Percentiles rank a stretch among this genome's conserved stretches.
phyloP scores from a whole-genome alignment of 2,797 vertebrate species.

The Argya squamiceps region DNA sequence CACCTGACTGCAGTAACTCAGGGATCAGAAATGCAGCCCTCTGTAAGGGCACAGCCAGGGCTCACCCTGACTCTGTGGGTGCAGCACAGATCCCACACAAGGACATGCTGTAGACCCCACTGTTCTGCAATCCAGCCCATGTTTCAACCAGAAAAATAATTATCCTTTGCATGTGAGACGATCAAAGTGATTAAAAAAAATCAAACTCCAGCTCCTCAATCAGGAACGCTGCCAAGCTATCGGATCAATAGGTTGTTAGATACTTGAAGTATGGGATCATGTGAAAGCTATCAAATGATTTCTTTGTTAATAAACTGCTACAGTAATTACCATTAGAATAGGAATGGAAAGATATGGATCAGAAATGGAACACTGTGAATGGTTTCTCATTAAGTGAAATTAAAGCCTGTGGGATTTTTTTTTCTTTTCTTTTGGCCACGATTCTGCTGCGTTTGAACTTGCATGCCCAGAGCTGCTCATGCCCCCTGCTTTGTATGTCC shows the following conservation, averaged over 20 bases:
- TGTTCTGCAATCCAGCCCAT: not conserved
- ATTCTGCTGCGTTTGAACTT: rapidly evolving
- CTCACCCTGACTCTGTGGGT: not conserved
- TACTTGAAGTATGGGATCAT: slow-evolving; percentile 38
- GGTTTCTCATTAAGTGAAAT: slow-evolving; percentile 58
- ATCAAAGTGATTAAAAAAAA: not conserved
- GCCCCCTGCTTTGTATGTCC: not conserved
- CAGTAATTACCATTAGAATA: slow-evolving; percentile 52
- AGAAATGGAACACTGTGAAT: slow-evolving; percentile 26
- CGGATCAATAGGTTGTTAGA: slow-evolving; percentile 58
- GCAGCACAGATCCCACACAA: not conserved
- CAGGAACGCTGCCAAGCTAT: slow-evolving; percentile 20
- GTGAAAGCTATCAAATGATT: slow-evolving; percentile 59
- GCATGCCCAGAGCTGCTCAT: not conserved
- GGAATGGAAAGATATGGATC: slow-evolving; percentile 46
- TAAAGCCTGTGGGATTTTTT: not conserved
- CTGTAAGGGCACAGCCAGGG: not conserved
- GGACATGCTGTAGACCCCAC: not conserved
- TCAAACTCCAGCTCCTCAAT: slow-evolving; percentile 20
- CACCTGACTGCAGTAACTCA: not conserved
- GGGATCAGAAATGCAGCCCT: slow-evolving; percentile 8
- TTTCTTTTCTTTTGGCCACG: not conserved
- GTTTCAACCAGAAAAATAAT: slow-evolving; percentile 27
- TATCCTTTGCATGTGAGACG: not conserved
- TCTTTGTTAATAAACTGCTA: slow-evolving; percentile 64